Percentiles rank a stretch among this genome's conserved stretches.
These are phyloP conservation scores for Drosophila basisetae DNA, from an alignment of 2,888 invertebrate species.

Conservation along the genomic window DNA sequence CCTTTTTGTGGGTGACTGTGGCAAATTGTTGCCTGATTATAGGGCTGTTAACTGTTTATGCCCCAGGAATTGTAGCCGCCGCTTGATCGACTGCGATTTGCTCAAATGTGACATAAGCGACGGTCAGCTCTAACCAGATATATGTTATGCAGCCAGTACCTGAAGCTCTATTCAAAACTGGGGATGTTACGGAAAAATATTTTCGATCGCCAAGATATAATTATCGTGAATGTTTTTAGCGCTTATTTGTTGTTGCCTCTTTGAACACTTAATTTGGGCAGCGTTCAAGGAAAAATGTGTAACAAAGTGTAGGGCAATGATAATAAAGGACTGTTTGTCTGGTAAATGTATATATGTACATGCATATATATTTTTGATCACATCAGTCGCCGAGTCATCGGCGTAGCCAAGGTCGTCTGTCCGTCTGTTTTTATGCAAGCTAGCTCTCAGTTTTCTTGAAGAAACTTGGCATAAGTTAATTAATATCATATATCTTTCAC, in stretches of 20 bases:
- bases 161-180: constrained; percentile 14
- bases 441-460: too few species aligned
- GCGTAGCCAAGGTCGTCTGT: neutral
- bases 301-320: neutral
- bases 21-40: constrained; percentile 71
- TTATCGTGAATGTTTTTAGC: constrained; percentile 6
- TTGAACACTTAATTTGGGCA: neutral
- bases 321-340: neutral
- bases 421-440: neutral
- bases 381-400: neutral
- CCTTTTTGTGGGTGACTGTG: constrained; percentile 73
- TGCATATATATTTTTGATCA: neutral
- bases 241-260: neutral
- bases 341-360: neutral
- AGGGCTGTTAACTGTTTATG: constrained; percentile 55
- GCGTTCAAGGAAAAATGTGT: neutral
- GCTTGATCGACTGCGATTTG: constrained; percentile 32
- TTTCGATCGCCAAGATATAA: constrained; percentile 24
- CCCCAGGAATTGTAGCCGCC: constrained; percentile 23
- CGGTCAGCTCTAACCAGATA: constrained; percentile 4
- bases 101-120: constrained; percentile 57
- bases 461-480: neutral
- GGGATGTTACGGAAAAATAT: constrained; percentile 24
- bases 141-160: constrained; percentile 15
- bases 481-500: neutral